A percentile compares a stretch with the other conserved stretches of the same genome.
These are phyloP conservation scores for Limanda limanda DNA, from an alignment of 2,113 vertebrate genomes.

Conservation along the genomic window DNA sequence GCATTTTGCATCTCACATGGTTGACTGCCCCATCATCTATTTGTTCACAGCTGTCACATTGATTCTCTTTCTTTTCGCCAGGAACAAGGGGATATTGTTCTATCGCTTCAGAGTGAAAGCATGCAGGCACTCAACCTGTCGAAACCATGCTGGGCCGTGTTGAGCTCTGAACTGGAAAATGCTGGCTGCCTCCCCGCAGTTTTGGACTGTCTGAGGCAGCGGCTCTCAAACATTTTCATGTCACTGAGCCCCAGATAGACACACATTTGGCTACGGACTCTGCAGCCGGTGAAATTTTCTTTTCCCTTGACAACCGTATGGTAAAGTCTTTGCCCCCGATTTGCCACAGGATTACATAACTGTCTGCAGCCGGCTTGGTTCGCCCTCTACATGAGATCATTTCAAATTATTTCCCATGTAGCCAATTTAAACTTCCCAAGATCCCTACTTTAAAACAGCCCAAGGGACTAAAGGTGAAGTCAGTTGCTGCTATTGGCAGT, in stretches of 20 bases:
- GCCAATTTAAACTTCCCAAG: neutral
- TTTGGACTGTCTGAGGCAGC: slow-evolving; percentile 58
- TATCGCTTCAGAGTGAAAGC: slow-evolving; percentile 71
- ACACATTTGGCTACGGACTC: slow-evolving; percentile 13
- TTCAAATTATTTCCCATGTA: neutral
- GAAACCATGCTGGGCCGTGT: slow-evolving; percentile 61
- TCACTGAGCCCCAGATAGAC: slow-evolving; percentile 47
- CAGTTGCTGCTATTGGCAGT: neutral
- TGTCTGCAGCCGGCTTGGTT: neutral
- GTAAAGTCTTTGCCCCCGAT: slow-evolving; percentile 4
- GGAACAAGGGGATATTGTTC: slow-evolving; percentile 75
- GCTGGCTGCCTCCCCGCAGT: slow-evolving; percentile 64
- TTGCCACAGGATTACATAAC: slow-evolving; percentile 13
- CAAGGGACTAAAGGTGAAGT: neutral
- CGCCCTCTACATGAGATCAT: neutral
- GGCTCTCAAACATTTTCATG: slow-evolving; percentile 61
- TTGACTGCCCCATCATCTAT: slow-evolving; percentile 69
- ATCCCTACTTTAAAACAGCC: neutral
- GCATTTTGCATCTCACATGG: slow-evolving; percentile 66
- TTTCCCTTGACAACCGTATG: neutral
- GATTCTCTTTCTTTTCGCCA: slow-evolving; percentile 62
- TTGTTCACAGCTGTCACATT: slow-evolving; percentile 74
- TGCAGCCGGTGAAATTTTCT: slow-evolving; percentile 15
- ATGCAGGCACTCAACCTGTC: slow-evolving; percentile 75
- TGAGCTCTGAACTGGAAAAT: slow-evolving; percentile 71